Evolutionary conservation across 2,797 vertebrate species (phyloP).

Genomic region (Taeniopygia guttata): DNA sequence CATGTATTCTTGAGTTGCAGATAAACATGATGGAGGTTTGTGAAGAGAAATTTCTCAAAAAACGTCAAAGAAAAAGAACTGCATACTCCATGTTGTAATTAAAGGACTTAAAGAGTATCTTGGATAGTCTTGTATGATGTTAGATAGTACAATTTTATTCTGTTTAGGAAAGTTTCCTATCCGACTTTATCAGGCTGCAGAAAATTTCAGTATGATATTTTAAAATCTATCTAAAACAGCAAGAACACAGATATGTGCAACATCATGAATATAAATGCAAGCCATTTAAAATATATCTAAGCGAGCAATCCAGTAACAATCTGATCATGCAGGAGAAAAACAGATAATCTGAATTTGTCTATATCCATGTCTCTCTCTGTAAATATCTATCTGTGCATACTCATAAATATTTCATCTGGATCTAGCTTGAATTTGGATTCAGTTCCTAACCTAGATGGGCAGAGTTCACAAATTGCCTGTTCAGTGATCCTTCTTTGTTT

Average conservation of each 20-base stretch:
- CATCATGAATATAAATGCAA: conserved; percentile 66
- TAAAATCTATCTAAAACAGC: conserved; percentile 56
- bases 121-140: not conserved
- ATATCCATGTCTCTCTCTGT: conserved; percentile 52
- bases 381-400: conserved; percentile 64
- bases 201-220: conserved; percentile 54
- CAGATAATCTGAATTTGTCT: conserved; percentile 66
- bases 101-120: not conserved
- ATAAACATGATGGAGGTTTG: not conserved
- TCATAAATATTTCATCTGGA: conserved; percentile 71
- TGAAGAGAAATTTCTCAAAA: conserved; percentile 10
- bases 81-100: not conserved
- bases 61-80: conserved; percentile 9
- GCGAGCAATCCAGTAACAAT: conserved; percentile 48
- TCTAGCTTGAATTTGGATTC: conserved; percentile 65
- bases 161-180: conserved; percentile 23
- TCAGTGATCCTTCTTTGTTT: conserved; percentile 60
- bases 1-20: not conserved
- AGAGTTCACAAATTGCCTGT: conserved; percentile 63
- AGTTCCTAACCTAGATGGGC: conserved; percentile 42
- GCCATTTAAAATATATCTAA: conserved; percentile 66
- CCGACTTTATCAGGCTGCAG: conserved; percentile 28
- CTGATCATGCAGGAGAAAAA: conserved; percentile 55
- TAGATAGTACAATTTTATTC: not conserved
- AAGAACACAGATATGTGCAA: conserved; percentile 53